These are phyloP conservation scores for Arrhopalites spinosus DNA, from an alignment of 2,888 invertebrate species.

Conservation along the genomic window DNA sequence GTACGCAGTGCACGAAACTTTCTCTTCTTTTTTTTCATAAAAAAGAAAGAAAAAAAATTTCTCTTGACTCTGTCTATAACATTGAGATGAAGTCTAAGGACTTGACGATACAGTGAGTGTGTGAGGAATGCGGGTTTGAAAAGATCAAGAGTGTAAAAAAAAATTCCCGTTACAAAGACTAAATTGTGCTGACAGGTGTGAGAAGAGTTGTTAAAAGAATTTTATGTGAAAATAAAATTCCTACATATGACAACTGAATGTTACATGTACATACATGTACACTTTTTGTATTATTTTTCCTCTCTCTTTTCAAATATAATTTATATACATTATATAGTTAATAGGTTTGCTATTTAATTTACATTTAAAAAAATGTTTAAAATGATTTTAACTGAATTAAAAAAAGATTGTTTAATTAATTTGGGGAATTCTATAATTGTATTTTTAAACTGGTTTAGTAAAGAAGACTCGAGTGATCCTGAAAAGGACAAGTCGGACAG, in stretches of 20 bases:
- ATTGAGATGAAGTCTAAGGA: neutral
- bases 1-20: neutral
- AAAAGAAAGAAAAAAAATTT: neutral
- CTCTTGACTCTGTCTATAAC: neutral
- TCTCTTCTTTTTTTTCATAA: neutral
- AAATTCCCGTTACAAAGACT: neutral
- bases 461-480: conserved; percentile 56
- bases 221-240: too few relatives aligned
- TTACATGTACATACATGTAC: too few relatives aligned
- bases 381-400: too few relatives aligned
- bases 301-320: too few relatives aligned
- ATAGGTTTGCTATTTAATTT: too few relatives aligned
- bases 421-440: too few relatives aligned
- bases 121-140: neutral
- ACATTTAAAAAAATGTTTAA: too few relatives aligned
- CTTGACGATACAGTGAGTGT: neutral
- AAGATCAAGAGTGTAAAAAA: conserved; percentile 3
- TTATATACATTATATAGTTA: too few relatives aligned
- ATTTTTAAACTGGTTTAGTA: conserved; percentile 37
- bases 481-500: conserved; percentile 43
- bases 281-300: too few relatives aligned
- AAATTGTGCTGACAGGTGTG: conserved; percentile 26
- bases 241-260: too few relatives aligned
- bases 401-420: too few relatives aligned
- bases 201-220: conserved; percentile 16